Conservation (phyloP, 2,797 vertebrate genomes). For the Poliocrania exsul region DNA sequence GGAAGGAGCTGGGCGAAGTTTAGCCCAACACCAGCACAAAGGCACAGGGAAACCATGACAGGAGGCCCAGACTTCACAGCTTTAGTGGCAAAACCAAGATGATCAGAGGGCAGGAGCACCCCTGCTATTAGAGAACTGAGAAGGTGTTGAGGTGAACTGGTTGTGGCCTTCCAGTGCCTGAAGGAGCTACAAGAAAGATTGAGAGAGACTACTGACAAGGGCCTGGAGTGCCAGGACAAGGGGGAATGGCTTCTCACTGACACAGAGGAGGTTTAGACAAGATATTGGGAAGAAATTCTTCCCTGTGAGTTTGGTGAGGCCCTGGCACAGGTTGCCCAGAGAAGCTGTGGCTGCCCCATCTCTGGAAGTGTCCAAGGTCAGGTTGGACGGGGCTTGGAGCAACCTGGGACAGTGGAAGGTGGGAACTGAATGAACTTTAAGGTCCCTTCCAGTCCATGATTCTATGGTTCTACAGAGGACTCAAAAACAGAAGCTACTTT, state of each 20-base stretch:
- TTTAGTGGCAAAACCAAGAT: background rate
- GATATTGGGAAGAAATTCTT: background rate
- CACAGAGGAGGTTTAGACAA: background rate
- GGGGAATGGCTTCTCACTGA: accelerated
- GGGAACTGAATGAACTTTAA: no score
- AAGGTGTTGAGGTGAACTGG: background rate
- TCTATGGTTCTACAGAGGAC: background rate
- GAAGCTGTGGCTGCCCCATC: background rate
- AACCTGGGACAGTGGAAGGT: accelerated
- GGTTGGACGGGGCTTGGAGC: accelerated
- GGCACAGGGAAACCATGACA: accelerated
- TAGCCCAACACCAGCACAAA: background rate
- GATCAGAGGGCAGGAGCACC: background rate
- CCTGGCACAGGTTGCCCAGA: background rate
- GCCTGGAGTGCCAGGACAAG: background rate
- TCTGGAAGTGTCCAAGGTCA: background rate
- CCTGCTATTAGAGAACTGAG: background rate
- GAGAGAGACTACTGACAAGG: accelerated
- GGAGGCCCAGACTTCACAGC: background rate
- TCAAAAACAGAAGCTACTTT: background rate
- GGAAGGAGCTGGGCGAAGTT: background rate
- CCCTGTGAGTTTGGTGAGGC: accelerated
- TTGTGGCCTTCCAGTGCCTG: background rate
- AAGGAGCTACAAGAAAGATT: background rate
- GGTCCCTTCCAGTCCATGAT: background rate